A percentile compares a stretch with the other conserved stretches of the same genome.
Conservation (phyloP, 2,113 vertebrate genomes). For the Tichodroma muraria region DNA sequence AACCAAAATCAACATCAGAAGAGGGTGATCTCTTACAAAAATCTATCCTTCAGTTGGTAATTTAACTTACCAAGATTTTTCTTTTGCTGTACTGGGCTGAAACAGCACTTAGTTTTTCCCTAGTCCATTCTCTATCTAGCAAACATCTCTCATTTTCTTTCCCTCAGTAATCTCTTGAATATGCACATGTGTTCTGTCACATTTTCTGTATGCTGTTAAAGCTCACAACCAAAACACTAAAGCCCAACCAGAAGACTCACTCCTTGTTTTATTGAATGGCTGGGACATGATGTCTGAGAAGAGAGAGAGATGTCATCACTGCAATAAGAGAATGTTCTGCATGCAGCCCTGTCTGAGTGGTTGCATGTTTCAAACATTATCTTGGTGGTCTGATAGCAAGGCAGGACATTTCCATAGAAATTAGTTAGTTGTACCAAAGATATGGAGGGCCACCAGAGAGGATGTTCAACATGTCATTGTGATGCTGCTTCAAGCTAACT, state of each 20-base stretch:
- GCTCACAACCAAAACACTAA: not conserved
- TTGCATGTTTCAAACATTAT: not conserved
- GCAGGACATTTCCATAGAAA: not conserved
- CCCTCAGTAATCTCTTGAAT: not conserved
- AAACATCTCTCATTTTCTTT: not conserved
- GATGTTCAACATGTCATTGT: accelerated
- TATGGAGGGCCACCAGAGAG: not conserved
- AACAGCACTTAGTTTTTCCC: not conserved
- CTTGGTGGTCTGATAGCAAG: not conserved
- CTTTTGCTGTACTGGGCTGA: not conserved
- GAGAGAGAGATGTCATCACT: not conserved
- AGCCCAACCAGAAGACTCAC: not conserved
- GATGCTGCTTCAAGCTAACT: not conserved
- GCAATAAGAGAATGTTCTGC: not conserved
- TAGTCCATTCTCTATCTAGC: not conserved
- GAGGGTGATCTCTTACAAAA: not conserved
- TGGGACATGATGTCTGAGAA: not conserved
- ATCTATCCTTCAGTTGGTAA: not conserved
- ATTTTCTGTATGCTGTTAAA: not conserved
- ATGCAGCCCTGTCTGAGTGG: not conserved
- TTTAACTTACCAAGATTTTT: not conserved
- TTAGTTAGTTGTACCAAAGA: not conserved
- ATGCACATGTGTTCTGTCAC: not conserved
- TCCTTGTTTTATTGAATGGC: not conserved
- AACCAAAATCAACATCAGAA: not conserved